A percentile compares a stretch with the other conserved stretches of the same genome.
These are phyloP conservation scores for Caenorhabditis sp. DNA, from an alignment of 2,888 invertebrate genomes.

Conservation along the genomic window DNA sequence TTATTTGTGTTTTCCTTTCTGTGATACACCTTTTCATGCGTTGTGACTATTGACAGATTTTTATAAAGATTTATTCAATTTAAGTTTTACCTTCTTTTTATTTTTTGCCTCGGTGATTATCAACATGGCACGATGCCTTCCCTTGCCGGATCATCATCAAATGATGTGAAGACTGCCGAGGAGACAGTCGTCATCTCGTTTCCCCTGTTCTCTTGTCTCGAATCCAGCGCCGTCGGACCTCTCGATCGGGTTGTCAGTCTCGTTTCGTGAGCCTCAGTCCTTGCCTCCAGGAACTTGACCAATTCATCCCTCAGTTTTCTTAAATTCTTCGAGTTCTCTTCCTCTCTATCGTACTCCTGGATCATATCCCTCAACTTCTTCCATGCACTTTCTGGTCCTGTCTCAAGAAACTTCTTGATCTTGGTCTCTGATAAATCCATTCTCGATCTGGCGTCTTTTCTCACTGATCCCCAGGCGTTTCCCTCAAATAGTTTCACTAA, in stretches of 20 bases:
- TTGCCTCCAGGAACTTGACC: not conserved
- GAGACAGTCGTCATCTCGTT: not conserved
- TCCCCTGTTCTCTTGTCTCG: not conserved
- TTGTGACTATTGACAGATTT: constrained; percentile 50
- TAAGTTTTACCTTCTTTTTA: not conserved
- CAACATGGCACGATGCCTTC: not conserved
- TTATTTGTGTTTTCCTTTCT: constrained; percentile 43
- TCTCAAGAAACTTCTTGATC: constrained; percentile 11
- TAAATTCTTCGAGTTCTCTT: not conserved
- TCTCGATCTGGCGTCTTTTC: constrained; percentile 1
- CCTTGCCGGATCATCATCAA: not conserved
- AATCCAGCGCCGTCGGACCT: not conserved
- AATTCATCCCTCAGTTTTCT: constrained; percentile 1
- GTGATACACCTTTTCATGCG: constrained; percentile 48
- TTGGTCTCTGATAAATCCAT: no score
- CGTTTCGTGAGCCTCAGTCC: not conserved
- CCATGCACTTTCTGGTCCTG: not conserved
- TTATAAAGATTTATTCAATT: constrained; percentile 33
- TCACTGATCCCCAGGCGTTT: constrained; percentile 34
- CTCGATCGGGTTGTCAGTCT: constrained; percentile 17
- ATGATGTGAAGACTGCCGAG: not conserved
- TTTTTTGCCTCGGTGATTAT: no score
- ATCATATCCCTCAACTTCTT: constrained; percentile 17
- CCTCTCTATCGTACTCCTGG: constrained; percentile 7
- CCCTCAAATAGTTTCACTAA: constrained; percentile 19